These are phyloP conservation scores for Protodeltote pygarga DNA, from an alignment of 2,888 invertebrate genomes.

Conservation along the genomic window DNA sequence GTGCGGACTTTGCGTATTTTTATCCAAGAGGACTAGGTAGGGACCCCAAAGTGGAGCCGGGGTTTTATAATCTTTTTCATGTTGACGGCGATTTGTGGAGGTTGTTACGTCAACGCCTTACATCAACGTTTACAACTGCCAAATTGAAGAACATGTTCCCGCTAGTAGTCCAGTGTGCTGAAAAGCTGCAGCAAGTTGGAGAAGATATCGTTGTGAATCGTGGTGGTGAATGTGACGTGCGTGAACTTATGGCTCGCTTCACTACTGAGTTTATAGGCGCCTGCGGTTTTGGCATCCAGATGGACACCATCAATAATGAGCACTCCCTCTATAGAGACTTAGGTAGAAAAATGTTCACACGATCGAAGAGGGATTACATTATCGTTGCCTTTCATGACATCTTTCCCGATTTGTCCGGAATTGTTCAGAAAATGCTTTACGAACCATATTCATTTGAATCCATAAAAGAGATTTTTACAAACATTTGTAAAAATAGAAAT, in stretches of 20 bases:
- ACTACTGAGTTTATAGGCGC: constrained; percentile 71
- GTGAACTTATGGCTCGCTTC: constrained; percentile 69
- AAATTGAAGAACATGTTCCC: constrained; percentile 77
- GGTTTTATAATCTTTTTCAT: constrained; percentile 64
- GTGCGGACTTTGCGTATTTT: constrained; percentile 65
- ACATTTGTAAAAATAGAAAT: constrained; percentile 63
- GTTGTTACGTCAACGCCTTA: constrained; percentile 68
- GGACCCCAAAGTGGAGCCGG: constrained; percentile 57
- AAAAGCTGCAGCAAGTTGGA: constrained; percentile 59
- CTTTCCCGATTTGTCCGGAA: constrained; percentile 59
- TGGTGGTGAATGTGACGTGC: constrained; percentile 59
- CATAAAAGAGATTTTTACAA: constrained; percentile 52
- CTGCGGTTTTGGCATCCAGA: constrained; percentile 69
- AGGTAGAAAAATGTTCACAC: constrained; percentile 55
- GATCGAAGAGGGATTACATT: constrained; percentile 42
- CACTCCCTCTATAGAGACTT: constrained; percentile 60
- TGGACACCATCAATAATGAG: constrained; percentile 64
- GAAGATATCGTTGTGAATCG: constrained; percentile 54
- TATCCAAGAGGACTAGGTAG: constrained; percentile 63
- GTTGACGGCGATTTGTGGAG: constrained; percentile 73
- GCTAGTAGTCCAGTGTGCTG: constrained; percentile 67
- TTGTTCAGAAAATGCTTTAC: constrained; percentile 28
- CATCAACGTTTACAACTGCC: constrained; percentile 71
- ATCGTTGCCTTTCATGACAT: constrained; percentile 55
- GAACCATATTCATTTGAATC: constrained; percentile 42